These are phyloP conservation scores for Bombus haemorrhoidalis DNA, from an alignment of 1,140 invertebrate genomes.

Conservation along the genomic window DNA sequence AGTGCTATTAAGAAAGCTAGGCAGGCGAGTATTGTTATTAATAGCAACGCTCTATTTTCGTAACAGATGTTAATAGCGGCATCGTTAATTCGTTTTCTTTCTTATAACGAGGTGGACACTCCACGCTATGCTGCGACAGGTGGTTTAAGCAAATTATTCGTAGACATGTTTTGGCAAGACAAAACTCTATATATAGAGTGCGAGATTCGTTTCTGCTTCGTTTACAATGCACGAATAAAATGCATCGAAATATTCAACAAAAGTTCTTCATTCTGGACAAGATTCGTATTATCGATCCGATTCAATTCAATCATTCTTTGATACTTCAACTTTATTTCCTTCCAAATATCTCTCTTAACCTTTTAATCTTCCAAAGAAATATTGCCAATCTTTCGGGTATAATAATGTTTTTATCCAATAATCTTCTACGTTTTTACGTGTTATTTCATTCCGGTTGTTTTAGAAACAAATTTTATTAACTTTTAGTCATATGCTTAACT, in stretches of 20 bases:
- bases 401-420: no score
- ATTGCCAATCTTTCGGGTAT: not conserved
- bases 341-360: no score
- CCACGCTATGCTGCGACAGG: conserved; percentile 25
- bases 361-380: no score
- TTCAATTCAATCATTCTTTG: not conserved
- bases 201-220: conserved; percentile 2
- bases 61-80: conserved; percentile 41
- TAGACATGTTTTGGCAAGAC: conserved; percentile 47
- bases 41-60: conserved; percentile 41
- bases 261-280: not conserved
- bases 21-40: conserved; percentile 28
- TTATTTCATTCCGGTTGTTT: no score
- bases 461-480: no score
- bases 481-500: no score
- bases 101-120: conserved; percentile 37
- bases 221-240: conserved; percentile 18
- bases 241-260: not conserved
- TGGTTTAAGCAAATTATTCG: conserved; percentile 49
- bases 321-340: not conserved
- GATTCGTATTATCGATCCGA: not conserved
- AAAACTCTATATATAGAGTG: conserved; percentile 47
- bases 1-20: conserved; percentile 40
- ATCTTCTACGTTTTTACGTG: no score
- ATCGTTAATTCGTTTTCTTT: conserved; percentile 51